Conservation (phyloP, 2,888 invertebrate species). For the Patella depressa region DNA sequence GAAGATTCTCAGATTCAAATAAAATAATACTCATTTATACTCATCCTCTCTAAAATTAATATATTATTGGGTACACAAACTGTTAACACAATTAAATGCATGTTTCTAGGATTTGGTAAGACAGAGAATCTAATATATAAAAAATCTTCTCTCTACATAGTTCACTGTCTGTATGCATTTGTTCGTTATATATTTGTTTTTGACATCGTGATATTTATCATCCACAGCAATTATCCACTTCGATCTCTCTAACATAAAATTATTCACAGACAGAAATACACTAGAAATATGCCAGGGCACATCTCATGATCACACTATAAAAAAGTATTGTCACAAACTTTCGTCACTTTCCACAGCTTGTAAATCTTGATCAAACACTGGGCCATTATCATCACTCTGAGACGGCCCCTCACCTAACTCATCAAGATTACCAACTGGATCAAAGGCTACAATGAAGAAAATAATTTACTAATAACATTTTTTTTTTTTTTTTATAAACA, state of each 20-base stretch:
- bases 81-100: too few relatives aligned
- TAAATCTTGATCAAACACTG: slow-evolving; percentile 63
- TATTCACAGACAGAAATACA: slow-evolving; percentile 16
- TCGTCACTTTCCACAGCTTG: slow-evolving; percentile 72
- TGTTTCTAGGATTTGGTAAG: too few relatives aligned
- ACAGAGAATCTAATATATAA: too few relatives aligned
- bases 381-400: slow-evolving; percentile 32
- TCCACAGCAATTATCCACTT: slow-evolving; percentile 26
- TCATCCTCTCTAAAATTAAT: too few relatives aligned
- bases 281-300: neutral
- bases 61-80: too few relatives aligned
- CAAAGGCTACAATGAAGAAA: neutral
- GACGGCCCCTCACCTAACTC: slow-evolving; percentile 25
- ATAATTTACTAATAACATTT: too few relatives aligned
- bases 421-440: slow-evolving; percentile 6
- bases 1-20: too few relatives aligned
- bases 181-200: too few relatives aligned
- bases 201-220: neutral
- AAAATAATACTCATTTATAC: too few relatives aligned
- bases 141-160: too few relatives aligned
- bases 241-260: slow-evolving; percentile 34
- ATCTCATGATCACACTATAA: neutral
- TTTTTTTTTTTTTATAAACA: too few relatives aligned
- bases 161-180: too few relatives aligned
- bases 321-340: slow-evolving; percentile 64